phyloP scores from a whole-genome alignment of 2,113 vertebrate genomes.

The Cololabis saira region DNA sequence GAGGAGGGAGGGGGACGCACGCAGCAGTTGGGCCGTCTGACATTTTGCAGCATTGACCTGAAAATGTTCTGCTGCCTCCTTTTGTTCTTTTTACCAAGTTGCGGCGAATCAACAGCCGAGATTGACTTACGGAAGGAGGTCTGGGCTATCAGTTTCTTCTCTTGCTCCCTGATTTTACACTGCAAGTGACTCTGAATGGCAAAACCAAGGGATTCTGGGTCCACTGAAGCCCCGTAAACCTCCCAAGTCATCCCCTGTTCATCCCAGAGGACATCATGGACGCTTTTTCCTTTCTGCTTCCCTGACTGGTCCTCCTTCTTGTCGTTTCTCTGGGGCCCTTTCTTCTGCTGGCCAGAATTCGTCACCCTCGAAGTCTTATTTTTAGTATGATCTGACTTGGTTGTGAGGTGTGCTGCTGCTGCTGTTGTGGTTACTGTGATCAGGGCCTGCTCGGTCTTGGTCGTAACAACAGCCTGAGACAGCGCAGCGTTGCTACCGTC shows the following conservation, averaged over 20 bases:
- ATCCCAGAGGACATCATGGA: slow-evolving; percentile 95
- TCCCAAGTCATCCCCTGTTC: slow-evolving; percentile 99
- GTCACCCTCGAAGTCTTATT: slow-evolving; percentile 61
- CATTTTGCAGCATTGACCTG: slow-evolving; percentile 93
- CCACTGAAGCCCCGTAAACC: slow-evolving; percentile 95
- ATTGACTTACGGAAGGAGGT: slow-evolving; percentile 88
- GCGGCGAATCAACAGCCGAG: slow-evolving; percentile 85
- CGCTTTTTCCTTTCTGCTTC: slow-evolving; percentile 82
- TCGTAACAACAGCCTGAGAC: slow-evolving; percentile 40
- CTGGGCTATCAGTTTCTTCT: slow-evolving; percentile 87
- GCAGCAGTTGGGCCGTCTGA: slow-evolving; percentile 93
- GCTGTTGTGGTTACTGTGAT: slow-evolving; percentile 2
- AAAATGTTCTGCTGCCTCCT: slow-evolving; percentile 90
- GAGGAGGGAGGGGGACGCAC: slow-evolving; percentile 88
- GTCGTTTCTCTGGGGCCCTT: slow-evolving; percentile 51
- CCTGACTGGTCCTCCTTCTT: slow-evolving; percentile 64
- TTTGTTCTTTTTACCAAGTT: slow-evolving; percentile 84
- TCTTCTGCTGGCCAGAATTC: slow-evolving; percentile 56
- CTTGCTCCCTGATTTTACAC: slow-evolving; percentile 95
- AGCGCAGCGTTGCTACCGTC: slow-evolving; percentile 40
- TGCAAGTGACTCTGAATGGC: slow-evolving; percentile 98
- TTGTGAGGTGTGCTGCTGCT: slow-evolving; percentile 60
- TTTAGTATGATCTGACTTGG: slow-evolving; percentile 42
- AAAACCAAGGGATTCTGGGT: slow-evolving; percentile 93
- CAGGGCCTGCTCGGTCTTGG: slow-evolving; percentile 39